Evolutionary conservation across 2,113 vertebrate genomes (phyloP).

Genomic region (Typhlomys cinereus): DNA sequence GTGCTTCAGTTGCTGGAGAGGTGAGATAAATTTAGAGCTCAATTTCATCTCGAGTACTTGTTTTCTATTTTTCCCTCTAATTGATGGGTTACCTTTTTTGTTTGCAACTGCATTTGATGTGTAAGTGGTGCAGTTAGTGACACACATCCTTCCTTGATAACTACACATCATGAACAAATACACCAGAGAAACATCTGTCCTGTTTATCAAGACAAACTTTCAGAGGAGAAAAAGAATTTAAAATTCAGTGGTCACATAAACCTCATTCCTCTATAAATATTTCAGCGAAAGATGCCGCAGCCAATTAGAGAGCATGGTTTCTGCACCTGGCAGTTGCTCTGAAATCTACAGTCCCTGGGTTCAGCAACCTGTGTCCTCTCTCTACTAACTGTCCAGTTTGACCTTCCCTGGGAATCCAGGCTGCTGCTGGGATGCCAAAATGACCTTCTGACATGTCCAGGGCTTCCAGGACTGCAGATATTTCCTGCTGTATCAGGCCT

Average conservation of each 20-base stretch:
- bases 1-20: slow-evolving; percentile 39
- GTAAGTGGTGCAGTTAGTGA: background rate
- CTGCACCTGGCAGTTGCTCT: background rate
- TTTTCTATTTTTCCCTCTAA: slow-evolving; percentile 47
- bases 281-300: background rate
- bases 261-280: background rate
- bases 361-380: background rate
- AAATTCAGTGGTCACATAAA: background rate
- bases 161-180: background rate
- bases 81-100: background rate
- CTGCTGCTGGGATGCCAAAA: slow-evolving; percentile 36
- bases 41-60: slow-evolving; percentile 36
- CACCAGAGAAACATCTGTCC: background rate
- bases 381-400: slow-evolving; percentile 14
- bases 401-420: slow-evolving; percentile 55
- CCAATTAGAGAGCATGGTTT: background rate
- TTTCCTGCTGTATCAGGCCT: slow-evolving; percentile 74
- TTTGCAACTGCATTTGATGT: background rate
- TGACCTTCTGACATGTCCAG: slow-evolving; percentile 66
- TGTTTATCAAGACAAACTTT: background rate
- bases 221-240: background rate
- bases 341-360: background rate
- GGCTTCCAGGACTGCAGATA: slow-evolving; percentile 67
- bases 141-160: background rate
- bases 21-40: slow-evolving; percentile 37